A percentile compares a stretch with the other conserved stretches of the same genome.
Conservation (phyloP, 2,113 vertebrate genomes). For the Pitta sordida region DNA sequence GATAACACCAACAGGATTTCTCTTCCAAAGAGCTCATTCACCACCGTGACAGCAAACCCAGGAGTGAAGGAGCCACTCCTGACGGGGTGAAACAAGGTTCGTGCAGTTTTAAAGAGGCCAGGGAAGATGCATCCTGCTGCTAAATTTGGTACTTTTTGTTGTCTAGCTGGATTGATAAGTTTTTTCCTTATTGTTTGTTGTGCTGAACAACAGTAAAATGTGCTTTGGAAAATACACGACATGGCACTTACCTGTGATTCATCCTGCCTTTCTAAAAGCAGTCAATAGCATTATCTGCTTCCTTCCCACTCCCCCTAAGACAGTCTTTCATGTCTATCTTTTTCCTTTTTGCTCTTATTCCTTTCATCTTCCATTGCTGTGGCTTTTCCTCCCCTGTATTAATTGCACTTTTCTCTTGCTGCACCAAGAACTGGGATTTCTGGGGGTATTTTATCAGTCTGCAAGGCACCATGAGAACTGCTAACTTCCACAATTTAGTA, state of each 20-base stretch:
- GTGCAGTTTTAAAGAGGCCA: neutral
- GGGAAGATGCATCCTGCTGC: neutral
- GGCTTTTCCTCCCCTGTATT: accelerated
- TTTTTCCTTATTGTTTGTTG: neutral
- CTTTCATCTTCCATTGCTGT: neutral
- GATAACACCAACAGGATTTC: neutral
- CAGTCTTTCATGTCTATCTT: accelerated
- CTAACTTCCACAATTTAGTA: neutral
- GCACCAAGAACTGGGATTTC: neutral
- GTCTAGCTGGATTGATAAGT: neutral
- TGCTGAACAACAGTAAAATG: neutral
- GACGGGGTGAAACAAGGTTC: neutral
- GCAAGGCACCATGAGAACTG: neutral
- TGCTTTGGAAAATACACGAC: neutral
- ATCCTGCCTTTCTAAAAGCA: neutral
- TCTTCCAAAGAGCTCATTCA: neutral
- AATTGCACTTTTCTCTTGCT: neutral
- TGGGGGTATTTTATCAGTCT: neutral
- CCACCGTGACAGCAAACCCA: accelerated
- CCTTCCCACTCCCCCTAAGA: neutral
- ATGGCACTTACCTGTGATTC: neutral
- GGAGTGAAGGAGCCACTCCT: neutral
- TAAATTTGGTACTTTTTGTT: neutral
- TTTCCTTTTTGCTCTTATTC: neutral
- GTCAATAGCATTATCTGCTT: neutral